phyloP scores from a whole-genome alignment of 2,113 vertebrate species.

The Aix galericulata region DNA sequence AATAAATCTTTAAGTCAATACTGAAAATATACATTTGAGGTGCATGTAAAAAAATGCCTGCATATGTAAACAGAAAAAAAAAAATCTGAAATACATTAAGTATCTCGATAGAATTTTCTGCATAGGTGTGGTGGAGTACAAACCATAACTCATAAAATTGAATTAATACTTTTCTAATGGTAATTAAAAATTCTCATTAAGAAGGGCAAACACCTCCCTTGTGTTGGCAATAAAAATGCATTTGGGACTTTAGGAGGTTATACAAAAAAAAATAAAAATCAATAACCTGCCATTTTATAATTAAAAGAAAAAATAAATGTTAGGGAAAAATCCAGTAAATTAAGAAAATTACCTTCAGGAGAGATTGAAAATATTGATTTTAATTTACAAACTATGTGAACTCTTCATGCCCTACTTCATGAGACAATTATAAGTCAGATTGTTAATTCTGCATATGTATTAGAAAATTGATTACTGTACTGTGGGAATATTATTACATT shows the following conservation, averaged over 20 bases:
- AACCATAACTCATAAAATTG: conserved; percentile 75
- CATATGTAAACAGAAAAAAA: not conserved
- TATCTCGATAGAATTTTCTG: not conserved
- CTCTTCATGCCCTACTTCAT: conserved; percentile 80
- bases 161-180: conserved; percentile 78
- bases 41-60: not conserved
- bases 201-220: conserved; percentile 67
- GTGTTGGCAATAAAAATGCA: conserved; percentile 76
- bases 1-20: not conserved
- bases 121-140: conserved; percentile 1
- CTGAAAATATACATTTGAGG: not conserved
- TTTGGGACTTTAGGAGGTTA: conserved; percentile 73
- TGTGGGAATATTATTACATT: conserved; percentile 75
- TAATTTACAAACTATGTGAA: conserved; percentile 90
- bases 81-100: not conserved
- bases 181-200: conserved; percentile 85
- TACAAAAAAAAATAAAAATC: conserved; percentile 78
- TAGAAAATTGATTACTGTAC: conserved; percentile 77
- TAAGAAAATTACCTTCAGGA: conserved; percentile 88
- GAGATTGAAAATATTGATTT: conserved; percentile 95
- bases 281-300: conserved; percentile 91
- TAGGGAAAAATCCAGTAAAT: conserved; percentile 84
- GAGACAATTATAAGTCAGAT: conserved; percentile 81
- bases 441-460: conserved; percentile 78
- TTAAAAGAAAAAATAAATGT: conserved; percentile 90